Conservation (phyloP, 2,797 vertebrate genomes). For the Sebastes minor region DNA sequence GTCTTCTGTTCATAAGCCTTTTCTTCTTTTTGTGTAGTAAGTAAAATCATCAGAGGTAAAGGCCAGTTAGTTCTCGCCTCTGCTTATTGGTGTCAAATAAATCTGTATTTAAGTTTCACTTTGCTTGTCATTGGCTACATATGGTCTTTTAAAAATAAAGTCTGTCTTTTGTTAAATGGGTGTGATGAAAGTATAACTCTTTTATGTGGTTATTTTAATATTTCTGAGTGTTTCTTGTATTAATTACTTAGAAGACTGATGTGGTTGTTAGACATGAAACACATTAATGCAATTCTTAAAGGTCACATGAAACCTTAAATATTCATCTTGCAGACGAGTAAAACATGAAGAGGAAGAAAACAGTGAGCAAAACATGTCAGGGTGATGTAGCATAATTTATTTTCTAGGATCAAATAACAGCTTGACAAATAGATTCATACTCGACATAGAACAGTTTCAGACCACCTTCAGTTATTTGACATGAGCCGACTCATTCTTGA, state of each 20-base stretch:
- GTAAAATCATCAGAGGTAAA: constrained; percentile 21
- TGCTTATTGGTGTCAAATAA: constrained; percentile 46
- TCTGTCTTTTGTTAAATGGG: constrained; percentile 51
- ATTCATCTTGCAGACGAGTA: not conserved
- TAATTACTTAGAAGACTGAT: not conserved
- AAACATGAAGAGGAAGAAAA: not conserved
- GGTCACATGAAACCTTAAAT: not conserved
- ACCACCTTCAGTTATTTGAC: not conserved
- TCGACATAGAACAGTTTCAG: not conserved
- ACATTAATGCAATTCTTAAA: not conserved
- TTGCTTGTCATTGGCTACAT: constrained; percentile 61
- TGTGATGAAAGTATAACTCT: not conserved
- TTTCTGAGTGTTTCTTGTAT: not conserved
- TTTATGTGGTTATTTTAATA: not conserved
- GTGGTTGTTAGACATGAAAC: not conserved
- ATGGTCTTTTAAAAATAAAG: constrained; percentile 75
- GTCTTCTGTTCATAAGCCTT: constrained; percentile 28
- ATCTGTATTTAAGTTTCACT: constrained; percentile 75
- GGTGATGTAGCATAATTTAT: constrained; percentile 18
- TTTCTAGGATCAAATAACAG: constrained; percentile 9
- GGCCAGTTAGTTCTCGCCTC: constrained; percentile 11
- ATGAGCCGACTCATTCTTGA: not conserved
- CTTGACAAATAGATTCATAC: constrained; percentile 12
- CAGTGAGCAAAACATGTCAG: not conserved
- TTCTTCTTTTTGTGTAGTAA: constrained; percentile 17